Conservation (phyloP, 1,140 invertebrate genomes). For the Cryptotermes secundus region DNA sequence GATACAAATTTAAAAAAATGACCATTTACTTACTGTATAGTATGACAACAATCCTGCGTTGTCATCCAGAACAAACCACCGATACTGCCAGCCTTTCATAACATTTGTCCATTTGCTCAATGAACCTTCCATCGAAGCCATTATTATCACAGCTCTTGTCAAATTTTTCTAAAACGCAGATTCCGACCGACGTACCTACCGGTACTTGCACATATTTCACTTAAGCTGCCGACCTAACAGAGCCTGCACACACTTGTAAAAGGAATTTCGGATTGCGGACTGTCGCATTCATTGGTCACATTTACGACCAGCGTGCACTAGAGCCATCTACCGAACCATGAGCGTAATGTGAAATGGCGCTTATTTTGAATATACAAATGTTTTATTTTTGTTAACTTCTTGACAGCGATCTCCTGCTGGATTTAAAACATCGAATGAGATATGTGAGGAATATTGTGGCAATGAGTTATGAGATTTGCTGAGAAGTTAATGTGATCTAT, state of each 20-base stretch:
- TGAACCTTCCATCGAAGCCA: conserved; percentile 90
- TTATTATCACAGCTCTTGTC: conserved; percentile 44
- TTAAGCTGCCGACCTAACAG: background rate
- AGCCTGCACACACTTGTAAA: background rate
- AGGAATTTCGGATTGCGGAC: too few relatives aligned
- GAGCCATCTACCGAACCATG: background rate
- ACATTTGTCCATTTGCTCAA: conserved; percentile 99
- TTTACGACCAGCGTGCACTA: too few relatives aligned
- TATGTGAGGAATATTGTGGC: too few relatives aligned
- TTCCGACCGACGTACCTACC: too few relatives aligned
- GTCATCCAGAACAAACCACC: conserved; percentile 98
- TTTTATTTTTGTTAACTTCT: too few relatives aligned
- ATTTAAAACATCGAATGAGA: too few relatives aligned
- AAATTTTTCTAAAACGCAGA: background rate
- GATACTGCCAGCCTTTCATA: conserved; percentile 99
- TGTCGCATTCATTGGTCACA: too few relatives aligned
- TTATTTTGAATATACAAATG: background rate
- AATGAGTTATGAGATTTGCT: too few relatives aligned
- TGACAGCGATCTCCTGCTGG: too few relatives aligned
- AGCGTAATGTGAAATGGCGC: background rate
- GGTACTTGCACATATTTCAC: too few relatives aligned
- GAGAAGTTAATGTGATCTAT: too few relatives aligned
- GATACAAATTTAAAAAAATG: background rate
- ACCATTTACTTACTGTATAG: conserved; percentile 83
- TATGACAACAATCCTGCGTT: conserved; percentile 93